These are phyloP conservation scores for Anas acuta DNA, from an alignment of 2,797 vertebrate genomes.

Conservation along the genomic window DNA sequence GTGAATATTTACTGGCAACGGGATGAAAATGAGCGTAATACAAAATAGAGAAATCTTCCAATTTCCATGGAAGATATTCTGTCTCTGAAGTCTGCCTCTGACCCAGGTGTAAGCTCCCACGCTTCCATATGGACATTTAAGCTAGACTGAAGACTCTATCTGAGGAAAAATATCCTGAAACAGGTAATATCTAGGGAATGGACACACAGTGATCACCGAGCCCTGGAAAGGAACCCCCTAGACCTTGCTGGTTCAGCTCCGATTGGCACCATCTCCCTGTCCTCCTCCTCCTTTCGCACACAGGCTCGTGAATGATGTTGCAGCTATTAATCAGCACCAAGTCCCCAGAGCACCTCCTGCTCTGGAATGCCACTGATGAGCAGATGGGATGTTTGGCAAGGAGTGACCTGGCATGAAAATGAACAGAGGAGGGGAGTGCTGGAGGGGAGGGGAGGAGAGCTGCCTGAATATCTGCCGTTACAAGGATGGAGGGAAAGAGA, in stretches of 20 bases:
- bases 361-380: constrained; percentile 71
- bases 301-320: constrained; percentile 21
- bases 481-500: background rate
- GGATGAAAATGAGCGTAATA: background rate
- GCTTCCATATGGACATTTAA: background rate
- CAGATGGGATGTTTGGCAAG: constrained; percentile 76
- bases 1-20: background rate
- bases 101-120: background rate
- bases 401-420: constrained; percentile 64
- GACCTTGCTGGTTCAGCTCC: background rate
- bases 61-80: background rate
- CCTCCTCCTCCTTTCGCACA: background rate
- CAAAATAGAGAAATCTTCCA: background rate
- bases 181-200: background rate
- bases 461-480: constrained; percentile 7
- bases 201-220: background rate
- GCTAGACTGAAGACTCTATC: background rate
- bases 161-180: background rate
- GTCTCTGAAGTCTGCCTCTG: background rate
- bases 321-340: constrained; percentile 65
- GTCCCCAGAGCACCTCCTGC: constrained; percentile 60
- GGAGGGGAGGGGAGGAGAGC: background rate
- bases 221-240: background rate
- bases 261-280: background rate
- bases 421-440: constrained; percentile 44